Conservation (phyloP, 2,113 vertebrate species). For the Peromyscus californicus region DNA sequence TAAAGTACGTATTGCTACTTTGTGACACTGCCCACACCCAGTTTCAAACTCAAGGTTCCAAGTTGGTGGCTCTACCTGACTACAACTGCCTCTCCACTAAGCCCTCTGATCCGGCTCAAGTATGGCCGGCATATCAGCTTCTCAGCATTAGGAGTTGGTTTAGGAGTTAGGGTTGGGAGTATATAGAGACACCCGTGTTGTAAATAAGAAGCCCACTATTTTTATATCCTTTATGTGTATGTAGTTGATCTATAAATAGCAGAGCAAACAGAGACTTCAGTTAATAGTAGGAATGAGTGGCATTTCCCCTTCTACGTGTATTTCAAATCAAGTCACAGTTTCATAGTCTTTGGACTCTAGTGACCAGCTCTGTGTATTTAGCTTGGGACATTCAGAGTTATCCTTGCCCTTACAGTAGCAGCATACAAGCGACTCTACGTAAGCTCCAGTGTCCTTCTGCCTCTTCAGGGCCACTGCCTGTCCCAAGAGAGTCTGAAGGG, state of each 20-base stretch:
- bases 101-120: not conserved
- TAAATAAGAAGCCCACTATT: slow-evolving; percentile 76
- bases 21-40: not conserved
- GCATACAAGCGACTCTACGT: not conserved
- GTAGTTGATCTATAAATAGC: slow-evolving; percentile 42
- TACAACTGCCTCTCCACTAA: not conserved
- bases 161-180: not conserved
- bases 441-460: not conserved
- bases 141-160: not conserved
- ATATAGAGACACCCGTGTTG: not conserved
- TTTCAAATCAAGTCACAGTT: slow-evolving; percentile 58
- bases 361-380: not conserved
- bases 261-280: not conserved
- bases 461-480: not conserved
- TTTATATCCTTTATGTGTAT: slow-evolving; percentile 59
- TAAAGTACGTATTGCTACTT: not conserved
- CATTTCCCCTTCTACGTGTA: not conserved
- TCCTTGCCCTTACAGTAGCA: not conserved
- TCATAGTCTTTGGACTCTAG: not conserved
- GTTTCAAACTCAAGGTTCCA: not conserved
- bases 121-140: not conserved
- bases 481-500: not conserved
- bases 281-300: not conserved
- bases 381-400: not conserved
- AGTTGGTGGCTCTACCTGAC: not conserved